Conservation (phyloP, 2,888 invertebrate species). For the Ophioninae sp. region DNA sequence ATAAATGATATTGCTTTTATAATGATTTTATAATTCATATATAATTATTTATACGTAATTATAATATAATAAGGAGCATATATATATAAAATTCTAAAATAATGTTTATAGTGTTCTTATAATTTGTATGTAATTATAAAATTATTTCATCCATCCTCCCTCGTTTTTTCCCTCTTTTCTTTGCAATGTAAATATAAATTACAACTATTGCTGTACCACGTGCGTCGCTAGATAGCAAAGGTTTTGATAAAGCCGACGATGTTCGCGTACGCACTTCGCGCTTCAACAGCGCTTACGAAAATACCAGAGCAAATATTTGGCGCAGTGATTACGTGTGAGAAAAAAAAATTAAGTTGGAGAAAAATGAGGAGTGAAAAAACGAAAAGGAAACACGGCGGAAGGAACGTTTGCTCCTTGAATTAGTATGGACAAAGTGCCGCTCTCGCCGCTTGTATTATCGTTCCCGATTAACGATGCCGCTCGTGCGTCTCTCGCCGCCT, state of each 20-base stretch:
- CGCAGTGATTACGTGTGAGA: slow-evolving; percentile 51
- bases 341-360: not conserved
- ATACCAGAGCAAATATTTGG: slow-evolving; percentile 57
- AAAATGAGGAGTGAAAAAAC: not conserved
- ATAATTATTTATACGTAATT: too few relatives aligned
- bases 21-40: not conserved
- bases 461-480: slow-evolving; percentile 63
- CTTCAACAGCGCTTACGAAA: slow-evolving; percentile 1
- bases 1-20: not conserved
- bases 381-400: slow-evolving; percentile 3
- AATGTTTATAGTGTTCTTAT: too few relatives aligned
- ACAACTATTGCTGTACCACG: too few relatives aligned
- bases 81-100: too few relatives aligned
- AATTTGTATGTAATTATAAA: too few relatives aligned
- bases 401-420: slow-evolving; percentile 60
- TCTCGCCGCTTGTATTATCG: slow-evolving; percentile 56
- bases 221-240: slow-evolving; percentile 1
- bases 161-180: not conserved
- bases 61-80: too few relatives aligned
- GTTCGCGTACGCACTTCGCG: not conserved
- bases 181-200: not conserved
- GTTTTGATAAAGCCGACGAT: slow-evolving; percentile 27
- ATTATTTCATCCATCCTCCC: not conserved
- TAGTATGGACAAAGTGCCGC: slow-evolving; percentile 64
- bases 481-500: slow-evolving; percentile 53